Percentiles rank a stretch among this genome's conserved stretches.
These are phyloP conservation scores for Drosophila triauraria DNA, from an alignment of 1,140 invertebrate genomes.

Conservation along the genomic window DNA sequence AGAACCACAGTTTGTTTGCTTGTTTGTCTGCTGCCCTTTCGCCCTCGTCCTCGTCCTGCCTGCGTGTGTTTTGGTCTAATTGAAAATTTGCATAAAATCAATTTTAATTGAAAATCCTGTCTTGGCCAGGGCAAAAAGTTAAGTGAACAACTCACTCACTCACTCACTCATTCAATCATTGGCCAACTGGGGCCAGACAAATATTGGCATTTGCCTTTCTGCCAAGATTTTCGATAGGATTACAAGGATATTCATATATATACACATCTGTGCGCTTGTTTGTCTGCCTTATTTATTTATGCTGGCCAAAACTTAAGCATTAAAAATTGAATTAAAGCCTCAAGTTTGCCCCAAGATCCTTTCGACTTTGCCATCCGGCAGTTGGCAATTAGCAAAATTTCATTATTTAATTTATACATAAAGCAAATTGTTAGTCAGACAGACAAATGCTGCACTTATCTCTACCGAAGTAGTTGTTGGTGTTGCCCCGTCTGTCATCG, in stretches of 20 bases:
- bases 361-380: conserved; percentile 32
- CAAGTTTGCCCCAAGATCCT: conserved; percentile 47
- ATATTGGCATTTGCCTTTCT: conserved; percentile 71
- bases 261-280: conserved; percentile 15
- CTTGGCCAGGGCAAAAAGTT: conserved; percentile 64
- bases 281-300: conserved; percentile 54
- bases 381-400: conserved; percentile 74
- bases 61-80: conserved; percentile 72
- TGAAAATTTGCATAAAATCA: conserved; percentile 84
- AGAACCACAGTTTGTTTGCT: conserved; percentile 47
- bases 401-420: conserved; percentile 71
- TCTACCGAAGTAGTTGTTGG: conserved; percentile 15
- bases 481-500: conserved; percentile 27
- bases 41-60: not conserved
- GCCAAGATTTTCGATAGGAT: conserved; percentile 58
- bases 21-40: conserved; percentile 31
- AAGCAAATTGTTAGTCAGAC: conserved; percentile 43
- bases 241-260: conserved; percentile 10
- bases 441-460: conserved; percentile 52
- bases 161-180: conserved; percentile 44
- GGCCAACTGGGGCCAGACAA: conserved; percentile 50
- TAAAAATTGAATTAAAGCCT: conserved; percentile 79
- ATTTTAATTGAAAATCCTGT: conserved; percentile 82
- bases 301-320: conserved; percentile 72
- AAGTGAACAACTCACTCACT: conserved; percentile 70